Base-by-base conservation (phyloP, 1,140 invertebrate genomes). In the Drepana arcuata region DNA sequence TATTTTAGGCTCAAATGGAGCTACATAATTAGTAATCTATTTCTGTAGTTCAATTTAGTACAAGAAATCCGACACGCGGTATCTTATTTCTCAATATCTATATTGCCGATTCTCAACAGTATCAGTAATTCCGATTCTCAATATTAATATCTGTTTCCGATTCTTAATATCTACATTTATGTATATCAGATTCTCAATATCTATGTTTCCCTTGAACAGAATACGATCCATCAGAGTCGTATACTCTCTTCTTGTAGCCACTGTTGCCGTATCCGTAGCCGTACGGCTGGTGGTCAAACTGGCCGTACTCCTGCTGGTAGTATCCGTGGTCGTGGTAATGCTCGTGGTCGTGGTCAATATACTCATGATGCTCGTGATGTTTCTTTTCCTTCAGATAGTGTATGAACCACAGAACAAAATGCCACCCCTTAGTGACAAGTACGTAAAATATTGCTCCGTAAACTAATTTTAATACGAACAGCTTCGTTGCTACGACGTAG, bases 401-500 rank as follows among this genome's bases (percentile, higher is more conserved):
- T 3, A 66, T 51, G 9, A 73, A 60, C 69, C 72, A 75, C 1
- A 74, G 15, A 0, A 57, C 41, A 14, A 81, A 60, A 12, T 74
- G 63, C 73, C 73, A 78, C 0, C 51, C 68, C 33, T 81, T 81
- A 1, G 44, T 50, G 0, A 64, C 26, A 0, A 81, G 45, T 0
- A 60, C 50, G 34, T 61, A 77, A 45, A 81, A 71, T 11, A 81
- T 57, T 10, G 58, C 52, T 0, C 70, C 73, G 26, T 81, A 81
- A 0, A 77, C 41, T 1, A 78, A 55, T 33, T 81, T 81, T 13
- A 81, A 44, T 7, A 81, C 42, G 46, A 81, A 63, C 0, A 81
- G 14, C 34, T 81, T 81, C 9, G 72, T 69, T 13, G 70, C 77
- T 4, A 64, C 66, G 1, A 69, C 64, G 59, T 77, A 78, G 48